These are phyloP conservation scores for Cercopithecus mitis DNA, from an alignment of 2,797 vertebrate species.

Conservation along the genomic window DNA sequence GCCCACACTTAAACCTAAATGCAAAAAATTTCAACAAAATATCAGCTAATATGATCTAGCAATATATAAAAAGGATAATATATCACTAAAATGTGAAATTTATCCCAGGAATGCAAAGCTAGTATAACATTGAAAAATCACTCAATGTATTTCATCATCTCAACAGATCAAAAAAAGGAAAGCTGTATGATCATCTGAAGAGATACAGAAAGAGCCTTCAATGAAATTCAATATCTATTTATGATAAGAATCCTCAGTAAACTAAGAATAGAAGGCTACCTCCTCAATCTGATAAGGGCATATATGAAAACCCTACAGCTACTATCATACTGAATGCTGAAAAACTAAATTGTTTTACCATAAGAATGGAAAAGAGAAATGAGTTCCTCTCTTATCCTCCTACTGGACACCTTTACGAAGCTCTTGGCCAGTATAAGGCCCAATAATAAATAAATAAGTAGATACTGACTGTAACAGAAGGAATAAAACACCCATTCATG, in stretches of 20 bases:
- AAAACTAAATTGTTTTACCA: not conserved
- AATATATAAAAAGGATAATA: not conserved
- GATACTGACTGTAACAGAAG: not conserved
- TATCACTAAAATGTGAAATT: not conserved
- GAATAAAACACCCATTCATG: not conserved
- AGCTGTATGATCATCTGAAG: not conserved
- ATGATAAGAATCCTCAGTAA: not conserved
- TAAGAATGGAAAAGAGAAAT: not conserved
- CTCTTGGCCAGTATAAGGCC: not conserved
- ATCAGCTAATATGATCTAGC: not conserved
- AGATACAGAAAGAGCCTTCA: not conserved
- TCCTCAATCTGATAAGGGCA: not conserved
- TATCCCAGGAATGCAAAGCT: not conserved
- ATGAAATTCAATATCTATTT: not conserved
- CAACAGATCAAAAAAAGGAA: not conserved
- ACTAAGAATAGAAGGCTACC: not conserved
- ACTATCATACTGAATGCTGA: not conserved
- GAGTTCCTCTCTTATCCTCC: not conserved
- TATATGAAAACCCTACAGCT: not conserved
- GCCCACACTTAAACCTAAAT: not conserved
- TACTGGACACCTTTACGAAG: not conserved
- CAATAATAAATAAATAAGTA: not conserved
- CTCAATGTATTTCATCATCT: not conserved
- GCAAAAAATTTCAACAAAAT: not conserved
- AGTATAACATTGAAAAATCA: not conserved